These are phyloP conservation scores for Periparus ater DNA, from an alignment of 2,797 vertebrate genomes.

Conservation along the genomic window DNA sequence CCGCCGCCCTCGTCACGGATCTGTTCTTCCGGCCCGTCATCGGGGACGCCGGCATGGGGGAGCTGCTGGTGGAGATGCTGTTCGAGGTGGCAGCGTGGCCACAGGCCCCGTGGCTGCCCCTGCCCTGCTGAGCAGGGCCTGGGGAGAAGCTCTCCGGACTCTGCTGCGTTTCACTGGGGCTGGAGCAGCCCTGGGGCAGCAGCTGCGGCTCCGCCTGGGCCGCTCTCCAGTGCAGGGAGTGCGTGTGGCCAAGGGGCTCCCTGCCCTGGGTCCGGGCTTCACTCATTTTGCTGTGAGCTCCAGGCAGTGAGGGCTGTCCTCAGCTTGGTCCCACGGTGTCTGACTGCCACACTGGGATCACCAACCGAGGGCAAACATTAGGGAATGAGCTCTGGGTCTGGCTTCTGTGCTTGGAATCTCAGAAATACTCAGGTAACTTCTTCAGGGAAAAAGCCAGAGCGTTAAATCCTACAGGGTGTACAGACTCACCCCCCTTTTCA, in stretches of 20 bases:
- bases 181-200: background rate
- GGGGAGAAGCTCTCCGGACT: background rate
- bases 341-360: background rate
- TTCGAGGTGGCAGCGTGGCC: constrained; percentile 60
- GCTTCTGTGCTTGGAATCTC: background rate
- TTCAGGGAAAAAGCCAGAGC: background rate
- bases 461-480: background rate
- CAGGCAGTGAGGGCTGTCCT: background rate
- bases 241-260: background rate
- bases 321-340: background rate
- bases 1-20: constrained; percentile 82
- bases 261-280: rapidly evolving
- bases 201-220: background rate
- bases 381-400: background rate
- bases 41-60: constrained; percentile 82
- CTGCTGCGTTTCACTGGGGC: rapidly evolving
- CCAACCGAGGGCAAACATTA: rapidly evolving
- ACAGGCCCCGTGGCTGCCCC: rapidly evolving
- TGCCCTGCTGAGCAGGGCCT: background rate
- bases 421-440: background rate
- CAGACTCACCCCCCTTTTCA: background rate
- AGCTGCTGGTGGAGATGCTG: constrained; percentile 87
- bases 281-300: background rate
- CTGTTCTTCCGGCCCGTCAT: constrained; percentile 92
- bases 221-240: rapidly evolving